phyloP scores from a whole-genome alignment of 2,797 vertebrate species.

The Coendou prehensilis region DNA sequence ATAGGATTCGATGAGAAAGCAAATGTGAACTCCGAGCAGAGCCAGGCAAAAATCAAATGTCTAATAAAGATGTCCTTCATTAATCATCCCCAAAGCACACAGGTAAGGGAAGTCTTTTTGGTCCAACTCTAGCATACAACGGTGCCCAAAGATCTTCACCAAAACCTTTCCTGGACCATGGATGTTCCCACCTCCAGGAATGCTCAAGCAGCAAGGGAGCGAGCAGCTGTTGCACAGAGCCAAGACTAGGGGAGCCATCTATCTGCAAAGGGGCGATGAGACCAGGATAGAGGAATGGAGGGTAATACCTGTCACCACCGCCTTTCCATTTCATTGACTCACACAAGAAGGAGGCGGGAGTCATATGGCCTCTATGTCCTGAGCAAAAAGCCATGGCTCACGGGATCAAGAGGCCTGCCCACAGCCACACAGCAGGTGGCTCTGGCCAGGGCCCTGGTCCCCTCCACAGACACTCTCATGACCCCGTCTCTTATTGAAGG shows the following conservation, averaged over 20 bases:
- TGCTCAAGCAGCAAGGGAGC: background rate
- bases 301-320: background rate
- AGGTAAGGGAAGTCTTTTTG: background rate
- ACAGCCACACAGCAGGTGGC: rapidly evolving
- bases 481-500: background rate
- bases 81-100: background rate
- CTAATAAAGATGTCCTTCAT: background rate
- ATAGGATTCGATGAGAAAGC: background rate
- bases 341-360: too few species aligned
- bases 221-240: background rate
- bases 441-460: background rate
- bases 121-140: background rate
- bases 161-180: background rate
- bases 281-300: background rate
- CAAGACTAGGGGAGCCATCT: background rate
- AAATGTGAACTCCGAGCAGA: background rate
- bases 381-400: background rate
- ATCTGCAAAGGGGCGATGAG: background rate
- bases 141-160: background rate
- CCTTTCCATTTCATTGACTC: background rate
- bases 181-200: constrained; percentile 9
- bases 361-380: background rate
- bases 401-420: background rate
- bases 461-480: background rate
- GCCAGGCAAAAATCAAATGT: background rate